phyloP scores from a whole-genome alignment of 2,797 vertebrate species.

The Gymnocypris eckloni region DNA sequence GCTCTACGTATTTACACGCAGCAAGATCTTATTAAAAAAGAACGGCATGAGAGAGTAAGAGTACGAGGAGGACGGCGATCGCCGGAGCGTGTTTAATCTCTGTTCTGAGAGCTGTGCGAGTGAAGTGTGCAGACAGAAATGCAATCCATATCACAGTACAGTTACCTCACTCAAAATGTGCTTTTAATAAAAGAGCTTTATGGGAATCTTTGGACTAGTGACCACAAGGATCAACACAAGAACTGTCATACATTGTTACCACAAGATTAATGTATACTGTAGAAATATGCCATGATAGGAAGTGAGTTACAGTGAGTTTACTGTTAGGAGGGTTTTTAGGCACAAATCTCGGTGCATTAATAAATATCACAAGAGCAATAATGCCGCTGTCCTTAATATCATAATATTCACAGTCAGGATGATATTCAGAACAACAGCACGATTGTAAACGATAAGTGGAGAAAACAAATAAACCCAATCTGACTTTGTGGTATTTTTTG shows the following conservation, averaged over 20 bases:
- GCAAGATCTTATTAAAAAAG: slow-evolving; percentile 75
- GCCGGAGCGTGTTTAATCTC: slow-evolving; percentile 68
- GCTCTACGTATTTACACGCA: slow-evolving; percentile 72
- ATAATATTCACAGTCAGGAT: neutral
- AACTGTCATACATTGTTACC: neutral
- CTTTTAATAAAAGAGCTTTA: slow-evolving; percentile 55
- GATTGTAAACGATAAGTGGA: neutral
- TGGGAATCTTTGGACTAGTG: slow-evolving; percentile 1
- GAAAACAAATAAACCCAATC: neutral
- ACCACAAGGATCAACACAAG: neutral
- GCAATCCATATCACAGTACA: slow-evolving; percentile 52
- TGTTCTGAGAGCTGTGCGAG: slow-evolving; percentile 61
- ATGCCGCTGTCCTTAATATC: neutral
- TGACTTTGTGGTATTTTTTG: neutral
- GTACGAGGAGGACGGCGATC: slow-evolving; percentile 45
- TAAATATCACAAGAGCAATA: neutral
- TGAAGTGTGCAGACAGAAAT: slow-evolving; percentile 60
- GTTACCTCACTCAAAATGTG: slow-evolving; percentile 48
- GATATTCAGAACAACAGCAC: neutral
- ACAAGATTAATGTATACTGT: neutral
- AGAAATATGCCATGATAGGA: neutral
- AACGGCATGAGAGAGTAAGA: slow-evolving; percentile 57
- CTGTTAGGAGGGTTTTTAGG: neutral
- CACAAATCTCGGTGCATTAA: neutral
- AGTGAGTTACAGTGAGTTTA: neutral